phyloP scores from a whole-genome alignment of 2,888 invertebrate species.

The Platerodrilus igneus region DNA sequence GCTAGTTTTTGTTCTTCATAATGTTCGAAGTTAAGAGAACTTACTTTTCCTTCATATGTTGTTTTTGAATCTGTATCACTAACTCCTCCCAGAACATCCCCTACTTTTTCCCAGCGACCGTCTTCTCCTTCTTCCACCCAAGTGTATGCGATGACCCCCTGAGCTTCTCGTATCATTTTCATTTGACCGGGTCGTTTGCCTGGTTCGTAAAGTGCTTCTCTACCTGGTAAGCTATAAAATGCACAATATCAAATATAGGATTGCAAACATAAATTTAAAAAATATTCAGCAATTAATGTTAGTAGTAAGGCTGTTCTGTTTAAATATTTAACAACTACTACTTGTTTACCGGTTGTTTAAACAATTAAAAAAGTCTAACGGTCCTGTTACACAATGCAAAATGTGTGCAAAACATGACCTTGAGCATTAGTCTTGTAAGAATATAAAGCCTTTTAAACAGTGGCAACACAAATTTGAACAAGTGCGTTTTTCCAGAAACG shows the following conservation, averaged over 20 bases:
- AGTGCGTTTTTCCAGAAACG: no score
- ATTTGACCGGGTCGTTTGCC: constrained; percentile 81
- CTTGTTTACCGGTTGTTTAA: not conserved
- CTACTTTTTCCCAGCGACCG: constrained; percentile 74
- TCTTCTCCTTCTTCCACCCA: constrained; percentile 63
- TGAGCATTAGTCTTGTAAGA: no score
- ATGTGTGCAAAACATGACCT: no score
- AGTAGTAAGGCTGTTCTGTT: constrained; percentile 1
- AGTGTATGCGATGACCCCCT: constrained; percentile 71
- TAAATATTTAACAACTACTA: constrained; percentile 12
- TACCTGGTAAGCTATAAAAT: constrained; percentile 69
- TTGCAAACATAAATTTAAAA: not conserved
- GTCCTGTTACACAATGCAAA: no score
- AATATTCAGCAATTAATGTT: constrained; percentile 1
- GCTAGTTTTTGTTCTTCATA: no score
- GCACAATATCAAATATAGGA: constrained; percentile 6
- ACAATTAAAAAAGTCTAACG: no score
- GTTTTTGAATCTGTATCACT: constrained; percentile 65
- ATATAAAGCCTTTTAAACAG: no score
- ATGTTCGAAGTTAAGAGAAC: constrained; percentile 11
- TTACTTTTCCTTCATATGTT: constrained; percentile 74
- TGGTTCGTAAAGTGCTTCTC: constrained; percentile 68
- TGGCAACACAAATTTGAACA: no score
- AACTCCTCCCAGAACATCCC: constrained; percentile 80
- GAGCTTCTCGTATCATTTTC: constrained; percentile 72